Evolutionary conservation across 2,113 vertebrate species (phyloP).

Genomic region (Calyptommatus sinebrachiatus): DNA sequence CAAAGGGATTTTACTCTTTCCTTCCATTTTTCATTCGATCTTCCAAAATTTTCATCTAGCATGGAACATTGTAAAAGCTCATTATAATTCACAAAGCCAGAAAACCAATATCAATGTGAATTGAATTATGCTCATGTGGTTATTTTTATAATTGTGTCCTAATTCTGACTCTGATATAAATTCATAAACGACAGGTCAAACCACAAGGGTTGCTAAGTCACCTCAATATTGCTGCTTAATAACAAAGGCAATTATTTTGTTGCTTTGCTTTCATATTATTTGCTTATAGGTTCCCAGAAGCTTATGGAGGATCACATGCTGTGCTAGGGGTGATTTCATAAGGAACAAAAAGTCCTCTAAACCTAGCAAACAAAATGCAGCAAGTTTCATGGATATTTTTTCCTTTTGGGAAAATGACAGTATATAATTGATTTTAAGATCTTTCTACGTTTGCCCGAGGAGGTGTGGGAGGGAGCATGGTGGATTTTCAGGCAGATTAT

Average conservation of each 20-base stretch:
- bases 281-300: no score
- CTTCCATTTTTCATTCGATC: neutral
- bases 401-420: no score
- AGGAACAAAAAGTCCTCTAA: no score
- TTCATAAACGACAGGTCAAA: neutral
- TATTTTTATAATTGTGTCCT: neutral
- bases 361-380: no score
- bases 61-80: constrained; percentile 19
- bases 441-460: no score
- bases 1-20: neutral
- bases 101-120: neutral
- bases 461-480: no score
- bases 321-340: no score
- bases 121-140: neutral
- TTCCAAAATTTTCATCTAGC: neutral
- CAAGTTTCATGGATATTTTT: no score
- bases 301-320: no score
- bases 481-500: no score
- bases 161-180: neutral
- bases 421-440: no score
- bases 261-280: no score
- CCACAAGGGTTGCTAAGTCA: neutral
- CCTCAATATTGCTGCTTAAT: neutral
- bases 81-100: constrained; percentile 10
- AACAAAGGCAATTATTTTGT: neutral